A percentile compares a stretch with the other conserved stretches of the same genome.
Evolutionary conservation across 2,888 invertebrate genomes (phyloP).

Genomic region (Drosophila setosimentum): DNA sequence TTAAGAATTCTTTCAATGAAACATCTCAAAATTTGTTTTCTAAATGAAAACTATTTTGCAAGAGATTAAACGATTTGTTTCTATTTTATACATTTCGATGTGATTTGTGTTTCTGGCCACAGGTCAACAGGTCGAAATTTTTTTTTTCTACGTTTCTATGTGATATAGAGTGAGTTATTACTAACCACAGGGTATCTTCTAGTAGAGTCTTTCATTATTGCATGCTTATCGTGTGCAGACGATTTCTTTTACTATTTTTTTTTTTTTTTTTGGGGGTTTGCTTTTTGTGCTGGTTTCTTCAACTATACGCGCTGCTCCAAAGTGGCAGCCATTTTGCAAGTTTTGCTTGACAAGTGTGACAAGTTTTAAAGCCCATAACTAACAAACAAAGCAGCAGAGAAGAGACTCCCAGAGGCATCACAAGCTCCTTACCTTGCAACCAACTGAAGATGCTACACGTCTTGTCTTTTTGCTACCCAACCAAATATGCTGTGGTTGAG

Average conservation of each 20-base stretch:
- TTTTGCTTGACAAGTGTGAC: conserved; percentile 72
- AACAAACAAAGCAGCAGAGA: conserved; percentile 47
- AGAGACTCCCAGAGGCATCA: conserved; percentile 12
- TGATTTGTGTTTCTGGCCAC: neutral
- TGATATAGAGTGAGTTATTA: neutral
- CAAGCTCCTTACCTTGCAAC: conserved; percentile 17
- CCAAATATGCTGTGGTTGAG: conserved; percentile 49
- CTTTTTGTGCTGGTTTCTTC: neutral
- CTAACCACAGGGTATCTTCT: neutral
- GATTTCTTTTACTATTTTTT: neutral
- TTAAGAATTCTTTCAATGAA: neutral
- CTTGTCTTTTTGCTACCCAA: conserved; percentile 13
- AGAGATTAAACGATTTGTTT: too few species aligned
- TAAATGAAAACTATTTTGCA: neutral
- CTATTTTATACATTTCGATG: neutral
- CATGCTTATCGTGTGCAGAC: conserved; percentile 3
- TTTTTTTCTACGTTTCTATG: neutral
- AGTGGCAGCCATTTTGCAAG: conserved; percentile 42
- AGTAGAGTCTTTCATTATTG: neutral
- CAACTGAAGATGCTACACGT: neutral
- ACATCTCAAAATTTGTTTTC: neutral
- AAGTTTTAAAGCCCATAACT: conserved; percentile 71
- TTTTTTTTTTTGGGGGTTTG: neutral
- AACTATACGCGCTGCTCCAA: conserved; percentile 10
- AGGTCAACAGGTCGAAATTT: neutral